Conservation (phyloP, 2,113 vertebrate genomes). For the Arizona elegans region DNA sequence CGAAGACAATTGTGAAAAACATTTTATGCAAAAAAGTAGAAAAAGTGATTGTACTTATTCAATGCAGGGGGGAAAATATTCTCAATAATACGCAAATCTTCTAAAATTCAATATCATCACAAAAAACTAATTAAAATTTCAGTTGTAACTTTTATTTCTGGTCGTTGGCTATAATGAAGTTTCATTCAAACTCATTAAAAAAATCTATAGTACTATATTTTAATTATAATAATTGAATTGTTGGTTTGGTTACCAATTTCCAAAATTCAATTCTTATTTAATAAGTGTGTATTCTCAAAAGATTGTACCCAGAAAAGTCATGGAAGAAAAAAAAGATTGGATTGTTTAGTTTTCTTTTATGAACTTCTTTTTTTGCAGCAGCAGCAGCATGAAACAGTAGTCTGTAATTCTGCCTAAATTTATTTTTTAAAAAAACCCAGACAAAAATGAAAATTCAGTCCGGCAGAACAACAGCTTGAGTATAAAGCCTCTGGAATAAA, state of each 20-base stretch:
- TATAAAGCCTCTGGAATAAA: background rate
- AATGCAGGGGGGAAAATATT: background rate
- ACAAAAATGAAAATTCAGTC: background rate
- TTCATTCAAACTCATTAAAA: background rate
- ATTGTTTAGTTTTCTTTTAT: background rate
- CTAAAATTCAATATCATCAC: background rate
- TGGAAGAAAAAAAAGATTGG: background rate
- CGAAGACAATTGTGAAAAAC: background rate
- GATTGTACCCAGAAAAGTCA: background rate
- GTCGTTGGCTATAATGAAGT: background rate
- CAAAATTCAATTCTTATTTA: background rate
- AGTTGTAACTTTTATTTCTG: background rate
- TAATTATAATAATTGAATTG: background rate
- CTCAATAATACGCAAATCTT: background rate
- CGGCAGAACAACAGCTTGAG: background rate
- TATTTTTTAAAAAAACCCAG: background rate
- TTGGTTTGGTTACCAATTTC: background rate
- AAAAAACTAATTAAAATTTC: background rate
- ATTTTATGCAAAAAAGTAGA: slow-evolving; percentile 8
- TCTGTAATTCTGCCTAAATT: background rate
- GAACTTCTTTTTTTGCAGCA: background rate
- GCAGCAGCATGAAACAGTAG: background rate
- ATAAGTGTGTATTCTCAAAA: background rate
- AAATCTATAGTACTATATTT: background rate
- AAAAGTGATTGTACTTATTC: background rate